Base-by-base conservation (phyloP, 2,888 invertebrate genomes). In the Xylophagus ater region DNA sequence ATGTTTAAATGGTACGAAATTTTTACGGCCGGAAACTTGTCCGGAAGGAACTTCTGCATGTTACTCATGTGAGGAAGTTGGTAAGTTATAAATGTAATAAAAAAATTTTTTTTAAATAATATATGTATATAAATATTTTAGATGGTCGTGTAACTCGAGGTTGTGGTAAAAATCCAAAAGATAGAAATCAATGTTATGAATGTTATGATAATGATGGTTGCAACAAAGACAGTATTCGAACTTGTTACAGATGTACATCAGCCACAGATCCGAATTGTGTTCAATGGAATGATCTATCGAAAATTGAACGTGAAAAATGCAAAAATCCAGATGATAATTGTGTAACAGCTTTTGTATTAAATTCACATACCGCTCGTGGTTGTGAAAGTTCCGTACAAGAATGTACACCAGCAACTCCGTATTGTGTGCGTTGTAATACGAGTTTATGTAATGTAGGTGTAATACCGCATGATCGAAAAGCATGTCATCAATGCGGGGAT, bases 201-300 rank as follows among this genome's bases (percentile, higher is more conserved):
- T 59, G 59, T 37, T 43, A 48, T 13, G 43, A 39, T 14, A 41
- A 24, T 5, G 48, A 41, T 6, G 51, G 51, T 0, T 59, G 60
- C 37, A 59, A 60, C 33, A 29, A 25, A 2, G 34, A 41, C 4
- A 45, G 51, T 3, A 51, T 59, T 7, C 52, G 48, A 1, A 51
- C 54, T 8, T 59, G 59, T 44, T 60, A 58, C 46, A 49, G 52
- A 18, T 59, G 59, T 45, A 49, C 51, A 26, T 51, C 49, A 3
- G 35, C 42, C 18, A 38, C 43, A 3, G 51, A 51, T 6, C 40
- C 53, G 0, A 55, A 54, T n/a, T 59, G 59, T 37, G 53, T 52
- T 13, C 53, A 54, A 15, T 59, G 58, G 58, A 45, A 51, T 19
- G 49, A 46, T 19, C 52, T 56, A 0, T 52, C 40, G 13, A 49